Conservation (phyloP, 2,888 invertebrate species). For the Sarcophaga carnaria region DNA sequence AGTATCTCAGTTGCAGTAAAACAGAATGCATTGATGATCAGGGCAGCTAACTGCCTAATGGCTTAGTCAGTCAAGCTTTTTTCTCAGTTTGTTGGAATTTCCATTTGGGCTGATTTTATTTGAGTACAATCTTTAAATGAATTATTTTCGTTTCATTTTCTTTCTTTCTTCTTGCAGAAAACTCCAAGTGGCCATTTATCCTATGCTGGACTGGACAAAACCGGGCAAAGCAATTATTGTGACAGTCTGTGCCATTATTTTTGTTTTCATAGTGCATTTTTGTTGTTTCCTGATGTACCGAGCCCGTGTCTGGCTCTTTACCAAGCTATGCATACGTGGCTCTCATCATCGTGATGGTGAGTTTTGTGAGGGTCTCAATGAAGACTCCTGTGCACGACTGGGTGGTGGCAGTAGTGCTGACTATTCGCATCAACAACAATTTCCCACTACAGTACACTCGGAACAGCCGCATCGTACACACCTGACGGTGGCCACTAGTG, state of each 20-base stretch:
- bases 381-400: constrained; percentile 79
- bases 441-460: constrained; percentile 77
- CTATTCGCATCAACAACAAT: constrained; percentile 80
- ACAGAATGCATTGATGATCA: too few relatives aligned
- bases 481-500: constrained; percentile 64
- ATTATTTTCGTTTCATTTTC: too few relatives aligned
- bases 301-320: constrained; percentile 82
- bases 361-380: constrained; percentile 80
- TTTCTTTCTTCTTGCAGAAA: constrained; percentile 81
- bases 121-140: not conserved
- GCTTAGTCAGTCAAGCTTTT: too few relatives aligned
- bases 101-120: not conserved
- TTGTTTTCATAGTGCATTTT: constrained; percentile 85
- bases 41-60: too few relatives aligned
- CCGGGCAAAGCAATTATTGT: constrained; percentile 85
- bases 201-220: constrained; percentile 89
- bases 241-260: constrained; percentile 84
- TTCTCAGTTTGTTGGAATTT: too few relatives aligned
- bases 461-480: constrained; percentile 75
- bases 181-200: constrained; percentile 87
- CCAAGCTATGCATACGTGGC: constrained; percentile 81
- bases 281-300: constrained; percentile 84
- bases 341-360: constrained; percentile 80
- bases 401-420: constrained; percentile 78
- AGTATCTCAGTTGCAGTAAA: too few relatives aligned